These are phyloP conservation scores for Parambassis ranga DNA, from an alignment of 2,797 vertebrate genomes.

Conservation along the genomic window DNA sequence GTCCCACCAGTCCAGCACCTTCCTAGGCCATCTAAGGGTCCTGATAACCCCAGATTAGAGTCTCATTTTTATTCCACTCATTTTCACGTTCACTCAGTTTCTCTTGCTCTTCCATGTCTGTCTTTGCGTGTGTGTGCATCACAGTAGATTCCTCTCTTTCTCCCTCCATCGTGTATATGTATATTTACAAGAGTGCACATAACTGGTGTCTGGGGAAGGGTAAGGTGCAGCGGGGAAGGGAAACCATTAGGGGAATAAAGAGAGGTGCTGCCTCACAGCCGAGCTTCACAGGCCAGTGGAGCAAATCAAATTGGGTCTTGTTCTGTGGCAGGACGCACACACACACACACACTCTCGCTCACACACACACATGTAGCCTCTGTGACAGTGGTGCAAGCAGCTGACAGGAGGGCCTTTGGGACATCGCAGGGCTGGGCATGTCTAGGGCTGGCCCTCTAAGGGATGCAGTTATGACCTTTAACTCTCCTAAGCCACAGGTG, in stretches of 20 bases:
- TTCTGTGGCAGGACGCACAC: constrained; percentile 68
- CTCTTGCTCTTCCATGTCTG: constrained; percentile 7
- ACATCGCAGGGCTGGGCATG: constrained; percentile 71
- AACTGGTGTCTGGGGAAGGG: constrained; percentile 90
- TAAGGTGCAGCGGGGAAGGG: constrained; percentile 79
- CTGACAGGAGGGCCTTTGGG: constrained; percentile 67
- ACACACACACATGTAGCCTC: constrained; percentile 12
- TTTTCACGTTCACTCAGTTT: constrained; percentile 29
- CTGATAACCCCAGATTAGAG: constrained; percentile 85
- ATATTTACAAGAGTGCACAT: constrained; percentile 96
- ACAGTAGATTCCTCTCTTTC: constrained; percentile 22
- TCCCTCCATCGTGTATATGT: constrained; percentile 82
- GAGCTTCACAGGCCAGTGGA: constrained; percentile 96
- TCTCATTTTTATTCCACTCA: constrained; percentile 43
- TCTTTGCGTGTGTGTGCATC: constrained; percentile 30
- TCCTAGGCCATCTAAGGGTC: constrained; percentile 79
- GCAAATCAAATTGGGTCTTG: constrained; percentile 98
- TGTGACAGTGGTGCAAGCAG: constrained; percentile 55
- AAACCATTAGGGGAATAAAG: constrained; percentile 94
- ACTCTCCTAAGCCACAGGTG: constrained; percentile 67
- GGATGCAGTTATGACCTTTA: constrained; percentile 56
- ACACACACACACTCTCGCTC: constrained; percentile 18
- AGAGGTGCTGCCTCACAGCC: constrained; percentile 90
- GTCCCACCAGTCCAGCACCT: constrained; percentile 81
- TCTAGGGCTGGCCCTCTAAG: constrained; percentile 53